Evolutionary conservation across 2,888 invertebrate species (phyloP), one percentile per base, ranked within the genome.

Genomic region (Cryptosula pallasiana): DNA sequence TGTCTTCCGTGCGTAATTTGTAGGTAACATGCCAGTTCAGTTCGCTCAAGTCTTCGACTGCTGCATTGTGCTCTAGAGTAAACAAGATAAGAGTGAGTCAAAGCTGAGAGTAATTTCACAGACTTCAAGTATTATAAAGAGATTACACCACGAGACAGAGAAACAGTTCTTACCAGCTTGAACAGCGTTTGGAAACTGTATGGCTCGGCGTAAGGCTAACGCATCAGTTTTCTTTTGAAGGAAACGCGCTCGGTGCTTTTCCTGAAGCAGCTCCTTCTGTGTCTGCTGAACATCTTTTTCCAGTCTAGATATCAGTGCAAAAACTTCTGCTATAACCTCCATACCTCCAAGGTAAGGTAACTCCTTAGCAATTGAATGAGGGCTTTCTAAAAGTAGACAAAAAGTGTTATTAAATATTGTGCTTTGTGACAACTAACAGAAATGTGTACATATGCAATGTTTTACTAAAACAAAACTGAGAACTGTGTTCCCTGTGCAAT

Each of bases 21-120:
- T 83, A 82, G 0, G 79, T 75, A 5, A 82, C 80, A 76, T 83
- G 83, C 83, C 83, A 84, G 57, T 82, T 78, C 9, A 84, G 76
- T 73, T 84, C 84, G 77, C 78, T 81, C 71, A 84, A 77, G 74
- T 84, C 82, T 74, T 80, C 75, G 16, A 81, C 79, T 74, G 82
- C 82, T 0, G 81, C 81, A 73, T 83, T 82, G 76, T 84, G 84
- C 73, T 83, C 83, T 83, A 76, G n/a, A 72, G 74, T 29, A 34
- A 72, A 27, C 5, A 69, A 34, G n/a, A 35, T 23, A 35, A 70
- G 16, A 27, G n/a, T n/a, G n/a, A n/a, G n/a, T n/a, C n/a, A n/a
- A n/a, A n/a, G n/a, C n/a, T n/a, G n/a, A n/a, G n/a, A n/a, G n/a
- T n/a, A n/a, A n/a, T n/a, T n/a, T n/a, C n/a, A n/a, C n/a, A n/a